Percentiles rank a stretch among this genome's conserved stretches.
phyloP scores from a whole-genome alignment of 2,888 invertebrate species.

The Lissonota sp. region DNA sequence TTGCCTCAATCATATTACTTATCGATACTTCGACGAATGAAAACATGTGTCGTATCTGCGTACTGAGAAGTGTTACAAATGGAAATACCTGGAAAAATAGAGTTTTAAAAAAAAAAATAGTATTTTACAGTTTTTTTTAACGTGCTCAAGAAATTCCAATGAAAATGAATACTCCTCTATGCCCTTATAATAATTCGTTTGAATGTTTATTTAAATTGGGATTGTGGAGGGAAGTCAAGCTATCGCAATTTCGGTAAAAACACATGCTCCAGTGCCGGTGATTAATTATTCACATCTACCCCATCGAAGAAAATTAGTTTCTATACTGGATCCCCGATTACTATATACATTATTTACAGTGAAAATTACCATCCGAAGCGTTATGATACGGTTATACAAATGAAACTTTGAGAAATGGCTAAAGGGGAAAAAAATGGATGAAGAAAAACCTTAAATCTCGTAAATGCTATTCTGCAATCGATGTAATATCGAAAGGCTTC shows the following conservation, averaged over 20 bases:
- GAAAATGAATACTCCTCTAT: too few relatives aligned
- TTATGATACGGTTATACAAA: slow-evolving; percentile 28
- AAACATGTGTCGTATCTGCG: slow-evolving; percentile 79
- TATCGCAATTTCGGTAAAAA: slow-evolving; percentile 29
- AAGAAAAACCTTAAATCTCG: slow-evolving; percentile 80
- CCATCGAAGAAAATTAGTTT: neutral
- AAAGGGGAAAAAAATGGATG: neutral
- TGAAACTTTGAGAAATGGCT: slow-evolving; percentile 14
- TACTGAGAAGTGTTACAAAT: slow-evolving; percentile 78
- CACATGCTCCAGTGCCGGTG: slow-evolving; percentile 22
- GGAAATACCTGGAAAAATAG: slow-evolving; percentile 81
- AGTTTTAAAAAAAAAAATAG: too few relatives aligned
- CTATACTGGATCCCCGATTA: neutral
- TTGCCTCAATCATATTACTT: slow-evolving; percentile 76
- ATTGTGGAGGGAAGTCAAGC: slow-evolving; percentile 37
- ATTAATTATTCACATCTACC: slow-evolving; percentile 1
- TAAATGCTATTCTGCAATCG: slow-evolving; percentile 77
- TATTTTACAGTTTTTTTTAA: too few relatives aligned
- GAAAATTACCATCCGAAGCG: slow-evolving; percentile 29
- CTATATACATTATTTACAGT: slow-evolving; percentile 9
- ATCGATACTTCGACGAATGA: slow-evolving; percentile 78
- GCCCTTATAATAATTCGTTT: too few relatives aligned
- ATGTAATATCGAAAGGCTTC: slow-evolving; percentile 76
- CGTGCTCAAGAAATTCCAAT: too few relatives aligned
- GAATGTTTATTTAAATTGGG: neutral